These are phyloP conservation scores for Drosophila funebris DNA, from an alignment of 1,140 invertebrate species.

Conservation along the genomic window DNA sequence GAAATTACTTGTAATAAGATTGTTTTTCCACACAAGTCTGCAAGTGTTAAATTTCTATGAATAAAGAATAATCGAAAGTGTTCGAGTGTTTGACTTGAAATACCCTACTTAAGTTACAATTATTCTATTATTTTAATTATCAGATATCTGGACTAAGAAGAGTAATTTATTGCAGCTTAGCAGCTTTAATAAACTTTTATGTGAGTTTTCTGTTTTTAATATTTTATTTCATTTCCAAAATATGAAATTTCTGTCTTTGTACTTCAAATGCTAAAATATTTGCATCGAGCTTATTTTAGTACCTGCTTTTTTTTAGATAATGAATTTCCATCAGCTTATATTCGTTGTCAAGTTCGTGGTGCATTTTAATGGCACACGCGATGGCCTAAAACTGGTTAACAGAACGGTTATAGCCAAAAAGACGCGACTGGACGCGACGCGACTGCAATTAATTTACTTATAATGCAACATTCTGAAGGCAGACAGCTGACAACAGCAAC, in stretches of 20 bases:
- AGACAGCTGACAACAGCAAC: conserved; percentile 32
- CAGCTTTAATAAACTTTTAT: too few relatives aligned
- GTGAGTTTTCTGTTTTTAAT: not conserved
- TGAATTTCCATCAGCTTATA: not conserved
- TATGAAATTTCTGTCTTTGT: too few relatives aligned
- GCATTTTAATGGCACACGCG: conserved; percentile 72
- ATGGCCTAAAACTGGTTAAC: conserved; percentile 65
- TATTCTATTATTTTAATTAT: too few relatives aligned
- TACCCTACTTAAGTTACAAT: too few relatives aligned
- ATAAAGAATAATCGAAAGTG: not conserved
- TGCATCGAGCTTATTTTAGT: not conserved
- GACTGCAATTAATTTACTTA: conserved; percentile 76
- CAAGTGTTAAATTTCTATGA: not conserved
- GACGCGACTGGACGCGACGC: conserved; percentile 73
- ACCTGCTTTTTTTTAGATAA: not conserved
- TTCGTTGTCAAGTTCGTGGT: conserved; percentile 70
- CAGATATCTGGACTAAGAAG: not conserved
- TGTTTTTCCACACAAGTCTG: not conserved
- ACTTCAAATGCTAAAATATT: not conserved
- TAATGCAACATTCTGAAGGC: conserved; percentile 53
- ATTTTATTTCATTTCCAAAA: not conserved
- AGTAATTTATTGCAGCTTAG: not conserved
- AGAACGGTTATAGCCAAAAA: conserved; percentile 58
- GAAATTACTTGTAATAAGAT: not conserved
- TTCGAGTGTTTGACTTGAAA: not conserved